A percentile compares a stretch with the other conserved stretches of the same genome.
These are phyloP conservation scores for Crocallis elinguaria DNA, from an alignment of 2,888 invertebrate genomes.

Conservation along the genomic window DNA sequence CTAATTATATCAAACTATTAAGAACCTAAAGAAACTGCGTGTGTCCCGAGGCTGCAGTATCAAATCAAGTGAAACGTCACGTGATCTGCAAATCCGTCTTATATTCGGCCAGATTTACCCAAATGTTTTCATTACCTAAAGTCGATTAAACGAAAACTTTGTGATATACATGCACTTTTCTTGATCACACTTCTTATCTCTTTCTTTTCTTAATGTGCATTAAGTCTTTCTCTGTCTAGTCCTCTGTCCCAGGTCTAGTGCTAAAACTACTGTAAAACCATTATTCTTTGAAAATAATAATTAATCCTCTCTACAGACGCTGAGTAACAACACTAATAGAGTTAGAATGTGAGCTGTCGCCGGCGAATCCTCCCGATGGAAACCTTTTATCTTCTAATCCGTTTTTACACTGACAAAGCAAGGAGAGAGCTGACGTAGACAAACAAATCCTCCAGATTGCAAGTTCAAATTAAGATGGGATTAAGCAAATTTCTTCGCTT, in stretches of 20 bases:
- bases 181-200: too few species aligned
- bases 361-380: slow-evolving; percentile 41
- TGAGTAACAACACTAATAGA: slow-evolving; percentile 49
- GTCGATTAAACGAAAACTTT: too few species aligned
- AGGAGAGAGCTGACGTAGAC: slow-evolving; percentile 54
- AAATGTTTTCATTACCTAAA: too few species aligned
- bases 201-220: too few species aligned
- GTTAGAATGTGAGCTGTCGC: slow-evolving; percentile 57
- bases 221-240: too few species aligned
- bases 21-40: too few species aligned
- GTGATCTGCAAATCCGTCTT: too few species aligned
- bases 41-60: too few species aligned
- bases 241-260: background rate
- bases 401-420: slow-evolving; percentile 72
- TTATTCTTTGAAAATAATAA: slow-evolving; percentile 6
- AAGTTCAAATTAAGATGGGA: slow-evolving; percentile 69
- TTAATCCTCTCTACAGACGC: slow-evolving; percentile 2
- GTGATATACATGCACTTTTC: too few species aligned
- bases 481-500: slow-evolving; percentile 68
- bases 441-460: slow-evolving; percentile 71
- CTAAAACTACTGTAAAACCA: background rate
- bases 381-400: slow-evolving; percentile 65
- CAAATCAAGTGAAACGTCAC: too few species aligned
- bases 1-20: too few species aligned
- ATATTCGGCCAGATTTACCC: too few species aligned